A percentile compares a stretch with the other conserved stretches of the same genome.
These are phyloP conservation scores for Pollenia amentaria DNA, from an alignment of 2,888 invertebrate species.

Conservation along the genomic window DNA sequence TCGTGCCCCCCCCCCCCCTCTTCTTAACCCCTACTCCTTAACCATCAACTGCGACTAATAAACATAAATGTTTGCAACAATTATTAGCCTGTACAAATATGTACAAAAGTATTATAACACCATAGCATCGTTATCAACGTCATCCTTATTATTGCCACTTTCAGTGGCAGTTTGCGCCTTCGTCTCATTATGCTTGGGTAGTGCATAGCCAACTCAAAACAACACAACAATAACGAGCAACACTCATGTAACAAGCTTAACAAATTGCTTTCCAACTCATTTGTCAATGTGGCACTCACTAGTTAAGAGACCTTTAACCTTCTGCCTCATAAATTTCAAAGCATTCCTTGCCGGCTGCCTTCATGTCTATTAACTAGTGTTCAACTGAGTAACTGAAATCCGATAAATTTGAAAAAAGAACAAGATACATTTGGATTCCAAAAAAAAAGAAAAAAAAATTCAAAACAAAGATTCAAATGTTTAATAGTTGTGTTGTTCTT, in stretches of 20 bases:
- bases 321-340: slow-evolving; percentile 68
- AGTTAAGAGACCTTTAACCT: slow-evolving; percentile 69
- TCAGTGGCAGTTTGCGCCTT: slow-evolving; percentile 29
- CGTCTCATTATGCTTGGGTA: slow-evolving; percentile 17
- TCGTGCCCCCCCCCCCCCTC: no score
- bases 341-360: slow-evolving; percentile 14
- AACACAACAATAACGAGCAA: slow-evolving; percentile 26
- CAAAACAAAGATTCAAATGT: slow-evolving; percentile 1
- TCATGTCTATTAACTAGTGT: not conserved
- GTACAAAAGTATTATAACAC: not conserved
- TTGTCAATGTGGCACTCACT: slow-evolving; percentile 69
- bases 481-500: slow-evolving; percentile 8
- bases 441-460: not conserved
- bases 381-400: slow-evolving; percentile 44
- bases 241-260: slow-evolving; percentile 69
- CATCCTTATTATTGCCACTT: slow-evolving; percentile 39
- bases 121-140: slow-evolving; percentile 48
- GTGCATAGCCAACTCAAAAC: not conserved
- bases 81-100: slow-evolving; percentile 52
- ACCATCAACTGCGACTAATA: slow-evolving; percentile 43
- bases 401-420: slow-evolving; percentile 55
- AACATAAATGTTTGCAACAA: slow-evolving; percentile 68
- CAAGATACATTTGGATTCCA: not conserved
- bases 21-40: not conserved
- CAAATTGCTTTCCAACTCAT: slow-evolving; percentile 75